These are phyloP conservation scores for Agrochola lychnidis DNA, from an alignment of 2,888 invertebrate species.

Conservation along the genomic window DNA sequence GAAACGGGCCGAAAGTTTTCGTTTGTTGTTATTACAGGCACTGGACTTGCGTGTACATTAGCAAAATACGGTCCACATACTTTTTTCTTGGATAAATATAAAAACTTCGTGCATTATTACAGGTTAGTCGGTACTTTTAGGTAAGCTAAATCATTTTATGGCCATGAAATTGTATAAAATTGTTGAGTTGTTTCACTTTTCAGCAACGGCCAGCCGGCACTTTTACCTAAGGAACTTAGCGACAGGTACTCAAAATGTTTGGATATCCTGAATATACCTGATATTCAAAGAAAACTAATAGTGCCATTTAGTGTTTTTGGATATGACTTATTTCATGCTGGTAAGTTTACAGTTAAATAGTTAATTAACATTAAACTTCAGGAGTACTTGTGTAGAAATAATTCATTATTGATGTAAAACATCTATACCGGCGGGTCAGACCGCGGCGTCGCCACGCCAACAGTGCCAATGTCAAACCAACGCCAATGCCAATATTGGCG, in stretches of 20 bases:
- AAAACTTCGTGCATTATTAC: slow-evolving; percentile 92
- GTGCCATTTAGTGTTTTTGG: slow-evolving; percentile 94
- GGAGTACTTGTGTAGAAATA: neutral
- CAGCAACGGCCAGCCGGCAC: slow-evolving; percentile 91
- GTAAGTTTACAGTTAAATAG: slow-evolving; percentile 71
- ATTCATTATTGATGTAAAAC: neutral
- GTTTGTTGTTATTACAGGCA: slow-evolving; percentile 84
- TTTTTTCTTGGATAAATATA: slow-evolving; percentile 91
- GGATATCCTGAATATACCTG: slow-evolving; percentile 90
- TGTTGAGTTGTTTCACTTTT: slow-evolving; percentile 57
- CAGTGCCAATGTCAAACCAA: too few species aligned
- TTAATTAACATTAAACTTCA: neutral
- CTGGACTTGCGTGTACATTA: slow-evolving; percentile 87
- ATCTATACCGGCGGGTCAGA: too few species aligned
- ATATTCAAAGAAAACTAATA: slow-evolving; percentile 86
- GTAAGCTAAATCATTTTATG: neutral
- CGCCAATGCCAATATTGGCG: too few species aligned
- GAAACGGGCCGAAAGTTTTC: slow-evolving; percentile 89
- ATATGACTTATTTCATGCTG: slow-evolving; percentile 93
- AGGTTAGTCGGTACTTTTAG: slow-evolving; percentile 78
- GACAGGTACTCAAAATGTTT: slow-evolving; percentile 90
- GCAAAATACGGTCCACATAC: slow-evolving; percentile 92
- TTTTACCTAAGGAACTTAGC: slow-evolving; percentile 87
- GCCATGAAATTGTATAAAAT: neutral
- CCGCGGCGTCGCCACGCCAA: too few species aligned